Evolutionary conservation across 53 echinoderm and acorn worm genomes (phyloP).

Genomic region (Paelopatides confundens): DNA sequence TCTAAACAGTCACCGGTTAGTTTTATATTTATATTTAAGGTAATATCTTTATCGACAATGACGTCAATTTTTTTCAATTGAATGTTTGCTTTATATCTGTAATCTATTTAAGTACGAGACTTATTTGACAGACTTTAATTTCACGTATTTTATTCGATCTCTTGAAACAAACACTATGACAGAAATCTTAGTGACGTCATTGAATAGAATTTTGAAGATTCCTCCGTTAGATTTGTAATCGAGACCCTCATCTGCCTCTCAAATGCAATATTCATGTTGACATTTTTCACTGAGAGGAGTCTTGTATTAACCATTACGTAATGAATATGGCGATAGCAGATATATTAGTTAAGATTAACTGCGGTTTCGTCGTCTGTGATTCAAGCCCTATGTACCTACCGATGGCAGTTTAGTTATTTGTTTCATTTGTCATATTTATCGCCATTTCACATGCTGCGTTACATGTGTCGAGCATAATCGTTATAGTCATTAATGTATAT

Average conservation of each 20-base stretch:
- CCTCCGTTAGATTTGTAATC: neutral
- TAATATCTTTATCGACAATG: no score
- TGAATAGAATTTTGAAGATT: neutral
- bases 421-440: neutral
- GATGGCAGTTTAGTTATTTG: conserved; percentile 1
- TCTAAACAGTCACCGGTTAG: no score
- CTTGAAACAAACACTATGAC: no score
- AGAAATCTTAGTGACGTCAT: neutral
- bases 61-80: no score
- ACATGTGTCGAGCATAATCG: neutral
- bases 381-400: neutral
- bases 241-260: neutral
- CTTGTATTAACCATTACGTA: neutral
- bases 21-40: no score
- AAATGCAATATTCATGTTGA: neutral
- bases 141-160: no score
- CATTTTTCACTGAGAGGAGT: neutral
- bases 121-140: no score
- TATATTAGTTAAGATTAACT: neutral
- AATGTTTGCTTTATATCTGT: no score
- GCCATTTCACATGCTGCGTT: neutral
- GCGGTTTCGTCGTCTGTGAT: neutral
- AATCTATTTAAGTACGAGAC: no score
- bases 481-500: neutral
- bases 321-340: conserved; percentile 4